phyloP scores from a whole-genome alignment of 2,797 vertebrate species.

The Molossus alvarezi region DNA sequence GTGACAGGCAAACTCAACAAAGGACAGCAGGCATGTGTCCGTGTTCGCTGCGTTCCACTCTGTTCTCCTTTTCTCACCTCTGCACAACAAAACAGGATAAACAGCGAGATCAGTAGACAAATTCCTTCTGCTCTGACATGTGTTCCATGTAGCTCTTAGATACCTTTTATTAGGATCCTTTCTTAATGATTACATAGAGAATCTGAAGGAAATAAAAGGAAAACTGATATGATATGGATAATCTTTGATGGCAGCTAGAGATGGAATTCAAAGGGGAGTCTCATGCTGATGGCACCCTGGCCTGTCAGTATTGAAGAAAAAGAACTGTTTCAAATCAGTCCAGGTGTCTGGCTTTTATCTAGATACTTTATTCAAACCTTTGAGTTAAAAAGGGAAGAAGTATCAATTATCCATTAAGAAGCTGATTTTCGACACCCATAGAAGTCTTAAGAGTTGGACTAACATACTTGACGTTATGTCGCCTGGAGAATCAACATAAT shows the following conservation, averaged over 20 bases:
- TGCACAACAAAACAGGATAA: background rate
- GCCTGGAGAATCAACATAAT: background rate
- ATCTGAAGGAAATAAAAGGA: slow-evolving; percentile 70
- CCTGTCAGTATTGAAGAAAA: slow-evolving; percentile 42
- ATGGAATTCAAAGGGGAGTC: slow-evolving; percentile 59
- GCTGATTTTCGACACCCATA: background rate
- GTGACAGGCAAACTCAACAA: background rate
- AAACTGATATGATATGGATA: background rate
- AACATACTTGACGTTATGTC: background rate
- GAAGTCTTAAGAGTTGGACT: background rate
- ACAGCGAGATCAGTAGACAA: slow-evolving; percentile 35
- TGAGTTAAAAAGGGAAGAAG: slow-evolving; percentile 40
- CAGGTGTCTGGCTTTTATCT: slow-evolving; percentile 13
- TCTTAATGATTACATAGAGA: slow-evolving; percentile 63
- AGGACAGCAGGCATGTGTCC: too few relatives aligned
- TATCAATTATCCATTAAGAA: slow-evolving; percentile 17
- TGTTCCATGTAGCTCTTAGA: slow-evolving; percentile 63
- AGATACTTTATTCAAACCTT: slow-evolving; percentile 67
- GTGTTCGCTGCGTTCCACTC: background rate
- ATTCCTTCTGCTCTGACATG: slow-evolving; percentile 57
- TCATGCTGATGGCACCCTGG: background rate
- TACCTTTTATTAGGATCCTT: slow-evolving; percentile 61
- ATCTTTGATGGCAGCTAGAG: slow-evolving; percentile 64
- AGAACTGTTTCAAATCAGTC: slow-evolving; percentile 51
- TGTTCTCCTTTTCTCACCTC: background rate